Conservation (phyloP, 1,140 invertebrate genomes). For the Melanaphis sacchari region DNA sequence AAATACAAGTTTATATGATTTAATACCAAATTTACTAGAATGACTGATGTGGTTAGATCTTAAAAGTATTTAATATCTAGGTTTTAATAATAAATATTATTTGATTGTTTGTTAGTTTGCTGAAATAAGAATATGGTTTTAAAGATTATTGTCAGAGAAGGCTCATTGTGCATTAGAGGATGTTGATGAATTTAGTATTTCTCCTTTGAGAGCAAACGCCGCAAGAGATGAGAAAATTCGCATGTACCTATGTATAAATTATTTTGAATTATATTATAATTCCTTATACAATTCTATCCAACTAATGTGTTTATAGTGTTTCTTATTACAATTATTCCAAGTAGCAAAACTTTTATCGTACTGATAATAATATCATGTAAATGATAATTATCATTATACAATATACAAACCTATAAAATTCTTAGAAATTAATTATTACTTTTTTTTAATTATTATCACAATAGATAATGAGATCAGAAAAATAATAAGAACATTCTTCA, state of each 20-base stretch:
- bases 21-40: neutral
- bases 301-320: neutral
- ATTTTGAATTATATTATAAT: neutral
- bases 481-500: neutral
- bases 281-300: neutral
- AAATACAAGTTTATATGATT: neutral
- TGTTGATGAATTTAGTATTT: neutral
- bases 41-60: neutral
- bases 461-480: neutral
- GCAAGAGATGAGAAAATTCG: neutral
- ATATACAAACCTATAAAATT: neutral
- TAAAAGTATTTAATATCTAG: neutral
- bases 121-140: neutral
- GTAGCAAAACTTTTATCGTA: neutral
- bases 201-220: neutral
- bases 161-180: slow-evolving; percentile 10
- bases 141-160: neutral
- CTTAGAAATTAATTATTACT: neutral
- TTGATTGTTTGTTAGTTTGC: neutral
- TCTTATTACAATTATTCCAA: neutral
- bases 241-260: neutral
- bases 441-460: neutral
- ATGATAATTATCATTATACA: neutral
- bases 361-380: too few species aligned
- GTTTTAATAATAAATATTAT: neutral